Percentiles rank a stretch among this genome's conserved stretches.
phyloP scores from a whole-genome alignment of 2,888 invertebrate species.

The Siphlonurus alternatus region DNA sequence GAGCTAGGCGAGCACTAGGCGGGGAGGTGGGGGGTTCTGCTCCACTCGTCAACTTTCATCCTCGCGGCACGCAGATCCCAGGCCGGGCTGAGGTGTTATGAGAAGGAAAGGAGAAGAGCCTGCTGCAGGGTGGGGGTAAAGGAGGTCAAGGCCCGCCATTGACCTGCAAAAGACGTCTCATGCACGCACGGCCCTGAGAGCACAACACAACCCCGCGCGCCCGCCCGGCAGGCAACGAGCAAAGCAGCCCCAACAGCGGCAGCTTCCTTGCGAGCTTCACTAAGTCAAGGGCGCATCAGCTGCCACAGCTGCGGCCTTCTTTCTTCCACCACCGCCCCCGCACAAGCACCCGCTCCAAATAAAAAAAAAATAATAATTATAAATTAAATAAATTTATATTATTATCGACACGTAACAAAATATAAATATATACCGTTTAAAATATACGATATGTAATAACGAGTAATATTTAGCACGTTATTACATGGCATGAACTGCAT shows the following conservation, averaged over 20 bases:
- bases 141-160: neutral
- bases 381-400: too few relatives aligned
- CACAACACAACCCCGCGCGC: neutral
- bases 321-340: too few relatives aligned
- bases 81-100: neutral
- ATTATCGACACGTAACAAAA: too few relatives aligned
- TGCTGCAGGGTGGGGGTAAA: neutral
- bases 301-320: too few relatives aligned
- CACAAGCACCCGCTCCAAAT: too few relatives aligned
- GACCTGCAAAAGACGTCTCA: neutral
- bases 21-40: neutral
- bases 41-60: neutral
- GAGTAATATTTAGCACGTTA: too few relatives aligned
- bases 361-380: too few relatives aligned
- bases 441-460: too few relatives aligned
- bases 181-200: neutral
- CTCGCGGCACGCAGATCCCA: neutral
- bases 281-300: neutral
- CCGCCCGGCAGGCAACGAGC: neutral
- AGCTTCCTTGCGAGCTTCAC: neutral
- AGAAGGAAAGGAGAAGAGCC: neutral
- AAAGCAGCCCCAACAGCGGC: neutral
- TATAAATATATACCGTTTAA: too few relatives aligned
- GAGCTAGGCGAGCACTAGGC: too few relatives aligned
- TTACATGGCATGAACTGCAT: too few relatives aligned